Evolutionary conservation across 2,113 vertebrate genomes (phyloP).

Genomic region (Ictidomys tridecemlineatus): DNA sequence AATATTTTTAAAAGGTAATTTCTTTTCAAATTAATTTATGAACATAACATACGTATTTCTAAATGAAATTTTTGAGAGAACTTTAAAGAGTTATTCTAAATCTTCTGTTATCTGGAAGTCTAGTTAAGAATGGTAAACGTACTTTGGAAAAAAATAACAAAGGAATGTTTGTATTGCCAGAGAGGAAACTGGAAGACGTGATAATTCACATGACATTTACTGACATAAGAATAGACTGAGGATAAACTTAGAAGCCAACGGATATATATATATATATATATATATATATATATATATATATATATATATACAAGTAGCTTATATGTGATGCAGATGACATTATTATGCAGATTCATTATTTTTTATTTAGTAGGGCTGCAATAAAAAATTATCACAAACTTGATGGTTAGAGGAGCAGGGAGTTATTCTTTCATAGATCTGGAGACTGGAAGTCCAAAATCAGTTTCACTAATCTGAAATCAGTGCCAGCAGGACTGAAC

Average conservation of each 20-base stretch:
- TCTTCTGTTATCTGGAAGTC: conserved; percentile 20
- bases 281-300: no score
- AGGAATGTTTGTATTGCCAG: not conserved
- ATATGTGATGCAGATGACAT: not conserved
- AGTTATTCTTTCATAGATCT: not conserved
- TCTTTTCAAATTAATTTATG: conserved; percentile 30
- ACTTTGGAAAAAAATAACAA: conserved; percentile 17
- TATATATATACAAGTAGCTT: not conserved
- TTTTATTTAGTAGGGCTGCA: not conserved
- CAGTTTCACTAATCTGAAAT: not conserved
- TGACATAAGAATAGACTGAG: not conserved
- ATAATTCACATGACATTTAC: not conserved
- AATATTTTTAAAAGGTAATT: not conserved
- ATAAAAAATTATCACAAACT: not conserved
- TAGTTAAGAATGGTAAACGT: not conserved
- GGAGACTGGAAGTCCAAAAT: not conserved
- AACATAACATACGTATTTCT: not conserved
- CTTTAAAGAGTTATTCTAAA: conserved; percentile 4
- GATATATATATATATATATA: not conserved
- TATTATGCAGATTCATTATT: not conserved
- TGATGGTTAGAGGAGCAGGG: not conserved
- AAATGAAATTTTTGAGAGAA: conserved; percentile 31
- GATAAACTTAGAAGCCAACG: not conserved
- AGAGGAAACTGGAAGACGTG: not conserved
- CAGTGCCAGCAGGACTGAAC: no score